A percentile compares a stretch with the other conserved stretches of the same genome.
These are phyloP conservation scores for Drosophila tsacasi DNA, from an alignment of 1,140 invertebrate species.

Conservation along the genomic window DNA sequence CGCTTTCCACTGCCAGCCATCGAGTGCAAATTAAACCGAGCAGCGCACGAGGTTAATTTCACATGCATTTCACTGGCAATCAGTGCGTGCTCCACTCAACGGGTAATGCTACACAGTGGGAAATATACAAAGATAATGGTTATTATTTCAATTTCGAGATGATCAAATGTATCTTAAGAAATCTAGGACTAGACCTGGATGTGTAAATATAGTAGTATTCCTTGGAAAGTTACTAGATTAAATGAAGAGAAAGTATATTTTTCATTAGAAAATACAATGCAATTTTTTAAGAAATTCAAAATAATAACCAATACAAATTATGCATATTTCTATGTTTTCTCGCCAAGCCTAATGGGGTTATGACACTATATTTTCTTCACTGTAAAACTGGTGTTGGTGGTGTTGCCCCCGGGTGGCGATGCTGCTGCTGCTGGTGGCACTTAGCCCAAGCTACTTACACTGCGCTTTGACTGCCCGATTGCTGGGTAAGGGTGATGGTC, in stretches of 20 bases:
- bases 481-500: slow-evolving; percentile 20
- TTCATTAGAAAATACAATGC: background rate
- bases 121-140: background rate
- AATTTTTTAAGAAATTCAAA: background rate
- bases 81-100: slow-evolving; percentile 72
- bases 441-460: slow-evolving; percentile 77
- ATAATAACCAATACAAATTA: too few species aligned
- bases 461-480: slow-evolving; percentile 58
- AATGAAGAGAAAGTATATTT: too few species aligned
- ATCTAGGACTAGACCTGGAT: too few species aligned
- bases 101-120: slow-evolving; percentile 16
- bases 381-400: slow-evolving; percentile 10
- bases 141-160: background rate
- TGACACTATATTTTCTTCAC: background rate
- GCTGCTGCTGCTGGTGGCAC: slow-evolving; percentile 53
- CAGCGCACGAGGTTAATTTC: slow-evolving; percentile 79
- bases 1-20: slow-evolving; percentile 58
- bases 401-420: slow-evolving; percentile 17
- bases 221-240: too few species aligned
- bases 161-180: background rate
- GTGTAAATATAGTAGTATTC: background rate
- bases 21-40: slow-evolving; percentile 80
- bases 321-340: too few species aligned
- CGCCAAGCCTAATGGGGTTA: too few species aligned
- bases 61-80: slow-evolving; percentile 81